A percentile compares a stretch with the other conserved stretches of the same genome.
phyloP scores from a whole-genome alignment of 2,113 vertebrate genomes.

The Lamprologus ornatipinnis region DNA sequence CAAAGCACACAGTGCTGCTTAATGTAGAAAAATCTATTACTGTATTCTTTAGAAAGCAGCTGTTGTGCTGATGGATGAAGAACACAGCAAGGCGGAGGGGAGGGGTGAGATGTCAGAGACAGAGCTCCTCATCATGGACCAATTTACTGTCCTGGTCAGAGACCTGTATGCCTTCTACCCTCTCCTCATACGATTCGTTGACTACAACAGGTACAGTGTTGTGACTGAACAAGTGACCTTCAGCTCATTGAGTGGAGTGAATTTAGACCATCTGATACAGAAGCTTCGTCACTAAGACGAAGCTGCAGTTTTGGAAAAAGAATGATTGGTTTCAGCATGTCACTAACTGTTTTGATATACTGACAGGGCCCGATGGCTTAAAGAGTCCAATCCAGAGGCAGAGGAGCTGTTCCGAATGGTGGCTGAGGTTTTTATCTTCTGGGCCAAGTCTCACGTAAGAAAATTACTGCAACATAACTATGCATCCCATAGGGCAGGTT shows the following conservation, averaged over 20 bases:
- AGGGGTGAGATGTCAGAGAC: slow-evolving; percentile 95
- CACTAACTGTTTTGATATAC: neutral
- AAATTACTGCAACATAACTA: neutral
- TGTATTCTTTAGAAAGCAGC: slow-evolving; percentile 77
- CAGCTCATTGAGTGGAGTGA: neutral
- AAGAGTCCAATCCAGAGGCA: slow-evolving; percentile 84
- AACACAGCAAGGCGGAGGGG: slow-evolving; percentile 88
- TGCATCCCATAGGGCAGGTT: neutral
- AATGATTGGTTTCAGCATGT: neutral
- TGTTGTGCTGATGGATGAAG: slow-evolving; percentile 87
- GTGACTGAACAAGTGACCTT: neutral
- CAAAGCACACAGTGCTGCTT: neutral
- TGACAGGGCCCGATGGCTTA: slow-evolving; percentile 89
- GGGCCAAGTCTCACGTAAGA: slow-evolving; percentile 95
- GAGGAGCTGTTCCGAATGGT: slow-evolving; percentile 96
- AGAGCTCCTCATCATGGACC: slow-evolving; percentile 92
- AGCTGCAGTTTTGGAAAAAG: neutral
- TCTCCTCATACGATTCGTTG: slow-evolving; percentile 92
- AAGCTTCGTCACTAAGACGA: neutral
- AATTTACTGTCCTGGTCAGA: slow-evolving; percentile 88
- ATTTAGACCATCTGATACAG: neutral
- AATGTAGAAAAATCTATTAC: neutral
- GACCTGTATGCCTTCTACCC: slow-evolving; percentile 98
- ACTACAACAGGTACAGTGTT: slow-evolving; percentile 86
- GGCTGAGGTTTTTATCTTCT: slow-evolving; percentile 95